Percentiles rank a stretch among this genome's conserved stretches.
Conservation (phyloP, 2,113 vertebrate species). For the Ahaetulla prasina region DNA sequence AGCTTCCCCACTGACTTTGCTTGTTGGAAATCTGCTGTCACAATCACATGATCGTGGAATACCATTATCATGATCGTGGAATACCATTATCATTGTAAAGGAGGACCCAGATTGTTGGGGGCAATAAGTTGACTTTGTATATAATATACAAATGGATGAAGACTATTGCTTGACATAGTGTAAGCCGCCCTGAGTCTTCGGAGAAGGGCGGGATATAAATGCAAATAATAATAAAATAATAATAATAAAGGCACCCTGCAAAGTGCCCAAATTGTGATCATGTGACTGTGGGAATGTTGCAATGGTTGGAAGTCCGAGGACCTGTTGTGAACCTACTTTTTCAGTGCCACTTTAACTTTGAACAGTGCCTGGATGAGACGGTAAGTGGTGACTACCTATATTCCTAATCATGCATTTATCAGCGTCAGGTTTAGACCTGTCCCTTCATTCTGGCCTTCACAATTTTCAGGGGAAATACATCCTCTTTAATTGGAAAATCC, state of each 20-base stretch:
- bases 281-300: not conserved
- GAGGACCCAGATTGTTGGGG: too few relatives aligned
- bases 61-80: too few relatives aligned
- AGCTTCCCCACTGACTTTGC: not conserved
- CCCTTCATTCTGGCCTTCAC: not conserved
- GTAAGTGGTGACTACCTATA: not conserved
- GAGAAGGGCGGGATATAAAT: too few relatives aligned
- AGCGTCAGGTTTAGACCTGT: not conserved
- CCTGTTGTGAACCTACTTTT: not conserved
- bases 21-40: not conserved
- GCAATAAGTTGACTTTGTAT: too few relatives aligned
- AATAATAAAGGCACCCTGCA: not conserved
- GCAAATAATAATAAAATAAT: too few relatives aligned
- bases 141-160: too few relatives aligned
- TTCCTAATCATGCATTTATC: not conserved
- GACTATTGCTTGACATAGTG: too few relatives aligned
- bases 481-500: not conserved
- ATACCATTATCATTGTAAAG: too few relatives aligned
- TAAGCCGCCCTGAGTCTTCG: too few relatives aligned
- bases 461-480: not conserved
- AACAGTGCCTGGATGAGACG: not conserved
- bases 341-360: not conserved
- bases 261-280: not conserved
- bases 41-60: not conserved
- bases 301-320: not conserved